phyloP scores from a whole-genome alignment of 1,140 invertebrate genomes.

The Zaprionus inermis region DNA sequence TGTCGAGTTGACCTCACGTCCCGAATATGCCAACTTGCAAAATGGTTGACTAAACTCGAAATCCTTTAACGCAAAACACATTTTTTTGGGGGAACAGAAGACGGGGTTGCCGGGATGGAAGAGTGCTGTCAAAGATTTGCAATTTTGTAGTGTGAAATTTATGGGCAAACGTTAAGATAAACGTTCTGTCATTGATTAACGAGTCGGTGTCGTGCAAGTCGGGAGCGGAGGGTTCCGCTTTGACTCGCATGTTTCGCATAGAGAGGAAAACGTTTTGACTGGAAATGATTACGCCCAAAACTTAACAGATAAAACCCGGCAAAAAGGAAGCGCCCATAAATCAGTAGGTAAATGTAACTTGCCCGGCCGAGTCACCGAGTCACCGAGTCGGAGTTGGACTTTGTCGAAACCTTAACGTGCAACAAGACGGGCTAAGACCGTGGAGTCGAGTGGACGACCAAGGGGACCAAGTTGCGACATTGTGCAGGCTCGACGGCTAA shows the following conservation, averaged over 20 bases:
- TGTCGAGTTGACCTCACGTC: slow-evolving; percentile 15
- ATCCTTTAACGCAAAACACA: slow-evolving; percentile 65
- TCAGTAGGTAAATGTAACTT: slow-evolving; percentile 79
- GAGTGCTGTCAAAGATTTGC: slow-evolving; percentile 59
- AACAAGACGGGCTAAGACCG: slow-evolving; percentile 7
- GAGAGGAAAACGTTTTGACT: slow-evolving; percentile 70
- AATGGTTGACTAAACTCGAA: slow-evolving; percentile 50
- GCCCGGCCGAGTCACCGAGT: slow-evolving; percentile 19
- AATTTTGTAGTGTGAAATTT: slow-evolving; percentile 80
- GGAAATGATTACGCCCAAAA: slow-evolving; percentile 81
- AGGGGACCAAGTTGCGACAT: background rate
- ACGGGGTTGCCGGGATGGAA: background rate
- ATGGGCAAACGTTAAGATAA: slow-evolving; percentile 78
- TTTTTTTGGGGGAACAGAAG: slow-evolving; percentile 25
- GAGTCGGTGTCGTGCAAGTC: slow-evolving; percentile 43
- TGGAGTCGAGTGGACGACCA: background rate
- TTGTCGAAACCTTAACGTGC: slow-evolving; percentile 48
- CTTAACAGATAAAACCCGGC: slow-evolving; percentile 75
- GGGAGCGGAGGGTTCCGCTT: background rate
- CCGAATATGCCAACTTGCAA: slow-evolving; percentile 53
- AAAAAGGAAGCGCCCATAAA: slow-evolving; percentile 74
- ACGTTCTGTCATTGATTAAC: slow-evolving; percentile 77
- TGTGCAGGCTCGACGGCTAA: slow-evolving; percentile 17
- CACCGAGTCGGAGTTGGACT: slow-evolving; percentile 14
- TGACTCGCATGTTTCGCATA: slow-evolving; percentile 3